Base-by-base conservation (phyloP, 1,140 invertebrate genomes). In the Heliconius hermathena region DNA sequence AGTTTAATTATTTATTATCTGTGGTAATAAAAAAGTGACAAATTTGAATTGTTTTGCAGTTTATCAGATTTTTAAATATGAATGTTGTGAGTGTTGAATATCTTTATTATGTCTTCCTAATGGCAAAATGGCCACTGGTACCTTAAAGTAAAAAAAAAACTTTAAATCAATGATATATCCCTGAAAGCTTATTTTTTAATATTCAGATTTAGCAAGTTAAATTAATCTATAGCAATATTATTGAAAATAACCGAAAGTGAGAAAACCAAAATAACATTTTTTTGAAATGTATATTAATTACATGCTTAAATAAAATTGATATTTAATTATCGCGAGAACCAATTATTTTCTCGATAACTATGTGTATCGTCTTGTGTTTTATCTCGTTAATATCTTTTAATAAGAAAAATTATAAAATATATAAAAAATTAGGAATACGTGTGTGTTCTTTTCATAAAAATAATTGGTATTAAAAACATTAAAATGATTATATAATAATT, bases 41-140 rank as follows among this genome's bases (percentile, higher is more conserved):
- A 72, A 72, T 72, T 72, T 38, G 71, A 72, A 72, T 72, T 41
- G 36, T 9, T 6, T 38, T 72, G 46, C 8, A 74, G 49, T 49
- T 26, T 33, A 52, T 49, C 38, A 54, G 46, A 49, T 20, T 54
- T 49, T 49, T 52, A 74, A 26, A 46, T 73, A 46, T 73, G 8
- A 26, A 74, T 54, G 73, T 74, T 49, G 46, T 74, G 46, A 74
- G 38, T 72, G 38, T 54, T 74, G 5, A 54, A 49, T 73, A 49
- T 33, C 8, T 52, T 74, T 29, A 66, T 29, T 66, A 66, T 49
- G 73, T 74, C 73, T 74, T 74, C 73, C 73, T 29, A 66, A 29
- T 29, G 60, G 60, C 60, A 18, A 66, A 26, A 66, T 66, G 60
- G 60, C 60, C 26, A 26, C 13, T 13, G 13, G 16, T 66, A 66